Evolutionary conservation across 2,888 invertebrate genomes (phyloP), one percentile per base, ranked within the genome.

Genomic region (Polyploca ridens): DNA sequence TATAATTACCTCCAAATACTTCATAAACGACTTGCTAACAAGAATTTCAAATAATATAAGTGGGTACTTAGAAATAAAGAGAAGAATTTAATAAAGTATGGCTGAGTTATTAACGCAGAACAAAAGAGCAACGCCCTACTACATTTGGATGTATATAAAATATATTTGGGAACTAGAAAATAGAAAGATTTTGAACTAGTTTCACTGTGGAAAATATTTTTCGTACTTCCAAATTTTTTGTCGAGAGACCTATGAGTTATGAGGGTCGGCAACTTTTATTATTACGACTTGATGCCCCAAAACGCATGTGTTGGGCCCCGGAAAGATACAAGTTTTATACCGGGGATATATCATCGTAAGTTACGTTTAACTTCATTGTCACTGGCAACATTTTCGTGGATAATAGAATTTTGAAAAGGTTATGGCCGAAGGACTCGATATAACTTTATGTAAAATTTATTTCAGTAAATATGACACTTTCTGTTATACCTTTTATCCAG

Each of bases 261-360:
- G 79, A 74, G 74, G 76, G 77, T 78, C 74, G 73, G 68, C 73
- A 77, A 82, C 76, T 81, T 80, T 78, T 79, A 79, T 78, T 81
- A 79, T 78, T 74, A 76, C 72, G 71, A 74, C 73, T 76, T 73
- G 78, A 78, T 72, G 71, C 69, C 58, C 58, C 67, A 68, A 69
- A 72, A 63, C 75, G 62, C 80, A 78, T 77, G 69, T 79, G 78
- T 74, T 63, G 74, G 68, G 64, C 19, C 69, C 70, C 71, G 69
- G 71, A 74, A 61, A 61, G 71, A 75, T 72, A 76, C 70, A 74
- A 79, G 69, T 78, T 77, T 74, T 72, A 73, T 74, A 67, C 67
- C 62, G 38, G 63, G 66, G 64, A 74, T 77, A 71, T 75, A 73
- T 77, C 77, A 73, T 65, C 46, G 41, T 41, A 64, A 62, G 62